Evolutionary conservation across 1,140 invertebrate genomes (phyloP).

Genomic region (Oryzaephilus surinamensis): DNA sequence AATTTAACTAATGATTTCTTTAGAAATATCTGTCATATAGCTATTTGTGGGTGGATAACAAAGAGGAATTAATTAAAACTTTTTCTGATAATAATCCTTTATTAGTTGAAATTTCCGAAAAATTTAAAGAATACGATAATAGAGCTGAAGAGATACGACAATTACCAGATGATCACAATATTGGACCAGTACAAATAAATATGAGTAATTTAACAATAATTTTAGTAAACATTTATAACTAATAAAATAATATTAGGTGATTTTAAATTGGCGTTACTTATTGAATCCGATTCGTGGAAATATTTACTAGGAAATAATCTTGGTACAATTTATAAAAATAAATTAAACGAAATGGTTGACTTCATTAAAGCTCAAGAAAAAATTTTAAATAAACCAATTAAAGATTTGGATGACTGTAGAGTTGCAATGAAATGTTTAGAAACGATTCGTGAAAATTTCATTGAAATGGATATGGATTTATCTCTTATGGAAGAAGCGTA

Average conservation of each 20-base stretch:
- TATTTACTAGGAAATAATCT: conserved; percentile 49
- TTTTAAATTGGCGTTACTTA: conserved; percentile 53
- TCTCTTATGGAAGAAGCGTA: conserved; percentile 72
- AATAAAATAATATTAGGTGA: conserved; percentile 45
- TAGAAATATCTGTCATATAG: conserved; percentile 46
- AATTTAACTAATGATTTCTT: conserved; percentile 18
- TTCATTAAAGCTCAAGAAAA: conserved; percentile 61
- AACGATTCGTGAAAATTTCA: conserved; percentile 60
- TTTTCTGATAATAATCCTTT: conserved; percentile 62
- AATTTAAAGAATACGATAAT: conserved; percentile 58
- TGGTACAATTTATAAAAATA: conserved; percentile 48
- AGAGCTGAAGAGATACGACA: conserved; percentile 52
- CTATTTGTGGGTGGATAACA: conserved; percentile 60
- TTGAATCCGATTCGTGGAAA: conserved; percentile 67
- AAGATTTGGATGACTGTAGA: conserved; percentile 62
- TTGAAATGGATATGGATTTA: conserved; percentile 64
- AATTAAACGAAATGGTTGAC: conserved; percentile 50
- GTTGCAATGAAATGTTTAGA: conserved; percentile 65
- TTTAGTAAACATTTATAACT: background rate
- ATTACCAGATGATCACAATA: conserved; percentile 48
- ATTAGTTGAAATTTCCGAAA: conserved; percentile 60
- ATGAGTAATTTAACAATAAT: conserved; percentile 43
- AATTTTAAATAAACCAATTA: conserved; percentile 51
- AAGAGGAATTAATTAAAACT: conserved; percentile 51
- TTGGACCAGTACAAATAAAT: conserved; percentile 58